Base-by-base conservation (phyloP, 2,888 invertebrate species). In the Apeira syringaria region DNA sequence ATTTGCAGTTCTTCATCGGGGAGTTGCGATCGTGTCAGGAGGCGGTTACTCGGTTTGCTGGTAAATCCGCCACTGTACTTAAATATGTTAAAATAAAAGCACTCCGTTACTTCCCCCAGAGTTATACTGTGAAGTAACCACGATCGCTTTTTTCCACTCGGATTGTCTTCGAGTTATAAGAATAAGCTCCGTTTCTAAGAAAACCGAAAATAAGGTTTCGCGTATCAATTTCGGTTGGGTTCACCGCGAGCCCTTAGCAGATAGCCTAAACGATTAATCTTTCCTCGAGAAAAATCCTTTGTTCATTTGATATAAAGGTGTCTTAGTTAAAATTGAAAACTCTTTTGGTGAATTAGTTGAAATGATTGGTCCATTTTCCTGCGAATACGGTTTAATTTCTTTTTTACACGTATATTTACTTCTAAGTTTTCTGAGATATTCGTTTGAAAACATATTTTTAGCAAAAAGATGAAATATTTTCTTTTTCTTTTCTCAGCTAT, bases 141-240 rank as follows among this genome's bases (percentile, higher is more conserved):
- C 11, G 40, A 47, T 42, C 46, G 32, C 17, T 36, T 40, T 50
- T 47, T 49, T 47, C 36, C 45, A 33, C 31, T 47, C 25, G 31
- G 8, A 42, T 42, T 22, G 36, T 22, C 22, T 41, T 36, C 7
- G 27, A 49, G 47, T 35, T 44, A 42, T 47, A 46, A 35, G 35
- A 36, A 31, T 22, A 26, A 43, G 39, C 33, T 33, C 28, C 27
- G 26, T 38, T 51, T 44, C 33, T 25, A 20, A 34, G 28, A 38
- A 41, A 40, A 29, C 40, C 22, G 25, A 40, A 20, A 38, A 33
- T 31, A 32, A 36, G 36, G 29, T 38, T 43, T 37, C 22, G 31
- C 36, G 30, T 42, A 42, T 35, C 42, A 34, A 33, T 45, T 45
- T 33, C 32, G 36, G 40, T 37, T 11, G 25, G 15, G 38, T 28